phyloP scores from a whole-genome alignment of 2,113 vertebrate genomes.

The Willisornis vidua region DNA sequence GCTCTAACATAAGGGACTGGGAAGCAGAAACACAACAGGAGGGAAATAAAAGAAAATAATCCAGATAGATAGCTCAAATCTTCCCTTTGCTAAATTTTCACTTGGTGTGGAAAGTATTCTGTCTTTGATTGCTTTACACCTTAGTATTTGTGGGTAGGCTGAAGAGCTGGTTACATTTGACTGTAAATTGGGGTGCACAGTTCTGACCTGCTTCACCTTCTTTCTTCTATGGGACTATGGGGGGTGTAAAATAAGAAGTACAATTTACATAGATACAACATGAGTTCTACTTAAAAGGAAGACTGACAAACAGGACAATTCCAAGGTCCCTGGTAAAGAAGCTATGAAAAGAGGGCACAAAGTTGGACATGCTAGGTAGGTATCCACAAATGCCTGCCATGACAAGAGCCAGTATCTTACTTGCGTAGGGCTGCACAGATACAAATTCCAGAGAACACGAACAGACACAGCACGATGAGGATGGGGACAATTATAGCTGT shows the following conservation, averaged over 20 bases:
- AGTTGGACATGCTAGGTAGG: neutral
- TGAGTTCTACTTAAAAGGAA: neutral
- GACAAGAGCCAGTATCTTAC: slow-evolving; percentile 68
- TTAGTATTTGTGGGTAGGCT: neutral
- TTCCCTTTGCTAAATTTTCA: neutral
- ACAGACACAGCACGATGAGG: slow-evolving; percentile 61
- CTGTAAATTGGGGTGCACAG: neutral
- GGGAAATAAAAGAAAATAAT: neutral
- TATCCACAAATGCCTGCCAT: neutral
- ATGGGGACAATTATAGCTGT: slow-evolving; percentile 67
- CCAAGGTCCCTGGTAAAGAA: neutral
- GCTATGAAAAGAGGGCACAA: neutral
- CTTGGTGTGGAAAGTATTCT: neutral
- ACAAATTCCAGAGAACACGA: slow-evolving; percentile 74
- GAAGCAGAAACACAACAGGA: neutral
- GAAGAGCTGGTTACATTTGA: neutral
- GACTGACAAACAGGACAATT: neutral
- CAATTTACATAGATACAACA: neutral
- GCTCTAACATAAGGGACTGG: neutral
- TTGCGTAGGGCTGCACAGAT: slow-evolving; percentile 71
- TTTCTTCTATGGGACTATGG: neutral
- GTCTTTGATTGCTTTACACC: neutral
- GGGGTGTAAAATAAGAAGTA: neutral
- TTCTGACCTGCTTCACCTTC: neutral
- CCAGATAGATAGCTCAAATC: neutral